Conservation (phyloP, 2,113 vertebrate species). For the Myotis lucifugus region DNA sequence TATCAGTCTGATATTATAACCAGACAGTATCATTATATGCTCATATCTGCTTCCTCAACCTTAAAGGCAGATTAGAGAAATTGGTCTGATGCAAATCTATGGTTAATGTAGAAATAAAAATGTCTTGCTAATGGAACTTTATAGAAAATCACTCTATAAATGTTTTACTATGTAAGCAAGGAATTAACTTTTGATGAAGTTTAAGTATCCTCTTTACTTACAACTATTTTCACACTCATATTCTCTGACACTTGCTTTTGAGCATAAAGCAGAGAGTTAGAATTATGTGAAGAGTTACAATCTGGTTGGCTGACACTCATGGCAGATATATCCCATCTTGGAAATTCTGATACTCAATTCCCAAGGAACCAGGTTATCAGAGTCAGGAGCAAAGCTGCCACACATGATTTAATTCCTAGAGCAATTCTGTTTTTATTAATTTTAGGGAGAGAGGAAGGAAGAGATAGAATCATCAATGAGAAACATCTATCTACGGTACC, state of each 20-base stretch:
- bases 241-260: background rate
- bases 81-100: background rate
- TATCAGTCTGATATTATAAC: background rate
- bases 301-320: background rate
- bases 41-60: background rate
- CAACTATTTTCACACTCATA: background rate
- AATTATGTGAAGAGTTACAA: background rate
- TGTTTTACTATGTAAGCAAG: background rate
- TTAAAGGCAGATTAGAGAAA: background rate
- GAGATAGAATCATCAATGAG: background rate
- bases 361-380: background rate
- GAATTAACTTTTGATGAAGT: background rate
- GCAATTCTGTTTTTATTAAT: background rate
- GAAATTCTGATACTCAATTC: background rate
- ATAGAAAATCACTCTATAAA: background rate
- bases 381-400: background rate
- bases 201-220: background rate
- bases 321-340: background rate
- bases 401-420: background rate
- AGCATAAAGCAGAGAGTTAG: background rate
- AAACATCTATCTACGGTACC: background rate
- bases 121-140: background rate
- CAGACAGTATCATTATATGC: background rate
- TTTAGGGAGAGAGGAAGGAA: background rate
- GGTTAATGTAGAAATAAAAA: slow-evolving; percentile 12